phyloP scores from a whole-genome alignment of 2,888 invertebrate species.

The Kuschelorhynchus macadamiae region DNA sequence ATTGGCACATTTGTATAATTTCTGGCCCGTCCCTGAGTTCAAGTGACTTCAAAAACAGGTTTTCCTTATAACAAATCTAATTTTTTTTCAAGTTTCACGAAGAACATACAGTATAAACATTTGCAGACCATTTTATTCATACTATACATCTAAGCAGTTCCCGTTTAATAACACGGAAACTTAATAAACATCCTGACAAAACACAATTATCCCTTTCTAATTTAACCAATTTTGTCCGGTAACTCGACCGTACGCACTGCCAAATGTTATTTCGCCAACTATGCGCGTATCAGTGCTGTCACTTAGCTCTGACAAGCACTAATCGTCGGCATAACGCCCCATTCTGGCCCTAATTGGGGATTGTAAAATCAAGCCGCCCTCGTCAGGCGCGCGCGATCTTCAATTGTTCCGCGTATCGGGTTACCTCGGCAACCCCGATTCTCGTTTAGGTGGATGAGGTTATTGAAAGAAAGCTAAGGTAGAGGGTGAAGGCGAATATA shows the following conservation, averaged over 20 bases:
- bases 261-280: constrained; percentile 24
- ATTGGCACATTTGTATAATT: too few species aligned
- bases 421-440: too few species aligned
- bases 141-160: too few species aligned
- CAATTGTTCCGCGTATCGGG: neutral
- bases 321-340: constrained; percentile 59
- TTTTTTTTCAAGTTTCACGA: too few species aligned
- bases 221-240: constrained; percentile 39
- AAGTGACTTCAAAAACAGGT: too few species aligned
- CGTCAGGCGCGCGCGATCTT: neutral
- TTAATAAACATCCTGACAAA: constrained; percentile 1
- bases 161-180: neutral
- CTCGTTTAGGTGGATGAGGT: too few species aligned
- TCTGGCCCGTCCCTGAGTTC: too few species aligned
- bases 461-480: too few species aligned
- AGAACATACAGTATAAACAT: too few species aligned
- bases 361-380: constrained; percentile 66
- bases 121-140: too few species aligned
- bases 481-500: too few species aligned
- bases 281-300: constrained; percentile 36
- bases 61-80: neutral
- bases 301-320: constrained; percentile 53
- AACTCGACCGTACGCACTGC: constrained; percentile 34
- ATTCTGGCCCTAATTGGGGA: constrained; percentile 63
- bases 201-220: constrained; percentile 20